Conservation (phyloP, 2,888 invertebrate genomes). For the Scaptomyza caliginosa region DNA sequence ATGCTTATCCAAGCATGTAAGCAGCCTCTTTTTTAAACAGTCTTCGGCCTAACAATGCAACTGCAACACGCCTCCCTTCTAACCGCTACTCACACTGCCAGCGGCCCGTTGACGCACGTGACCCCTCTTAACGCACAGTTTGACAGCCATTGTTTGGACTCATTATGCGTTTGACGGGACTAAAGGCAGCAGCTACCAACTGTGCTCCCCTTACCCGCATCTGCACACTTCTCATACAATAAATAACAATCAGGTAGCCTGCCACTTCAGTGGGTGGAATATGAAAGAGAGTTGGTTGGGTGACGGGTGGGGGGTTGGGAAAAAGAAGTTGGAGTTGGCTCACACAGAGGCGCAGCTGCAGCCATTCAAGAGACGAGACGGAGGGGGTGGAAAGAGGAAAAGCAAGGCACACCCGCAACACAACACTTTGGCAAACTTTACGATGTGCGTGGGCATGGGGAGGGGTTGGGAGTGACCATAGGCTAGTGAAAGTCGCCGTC, state of each 20-base stretch:
- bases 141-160: conserved; percentile 29
- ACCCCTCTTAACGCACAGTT: conserved; percentile 33
- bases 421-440: conserved; percentile 52
- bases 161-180: conserved; percentile 49
- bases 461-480: conserved; percentile 21
- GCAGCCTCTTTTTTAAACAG: conserved; percentile 51
- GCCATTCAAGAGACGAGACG: conserved; percentile 33
- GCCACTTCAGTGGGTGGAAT: conserved; percentile 27
- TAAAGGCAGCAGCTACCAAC: conserved; percentile 13
- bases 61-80: neutral
- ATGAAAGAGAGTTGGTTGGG: neutral
- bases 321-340: conserved; percentile 4
- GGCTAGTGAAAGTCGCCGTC: conserved; percentile 61
- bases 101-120: conserved; percentile 7
- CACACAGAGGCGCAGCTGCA: conserved; percentile 59
- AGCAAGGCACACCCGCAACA: conserved; percentile 36
- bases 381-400: neutral
- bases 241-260: conserved; percentile 73
- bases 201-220: conserved; percentile 21
- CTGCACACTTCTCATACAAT: conserved; percentile 41
- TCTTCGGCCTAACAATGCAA: conserved; percentile 32
- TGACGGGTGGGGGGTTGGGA: neutral
- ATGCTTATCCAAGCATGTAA: conserved; percentile 58
- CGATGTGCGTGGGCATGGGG: conserved; percentile 40
- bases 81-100: neutral